These are phyloP conservation scores for Leptura quadrifasciata DNA, from an alignment of 2,888 invertebrate genomes.

Conservation along the genomic window DNA sequence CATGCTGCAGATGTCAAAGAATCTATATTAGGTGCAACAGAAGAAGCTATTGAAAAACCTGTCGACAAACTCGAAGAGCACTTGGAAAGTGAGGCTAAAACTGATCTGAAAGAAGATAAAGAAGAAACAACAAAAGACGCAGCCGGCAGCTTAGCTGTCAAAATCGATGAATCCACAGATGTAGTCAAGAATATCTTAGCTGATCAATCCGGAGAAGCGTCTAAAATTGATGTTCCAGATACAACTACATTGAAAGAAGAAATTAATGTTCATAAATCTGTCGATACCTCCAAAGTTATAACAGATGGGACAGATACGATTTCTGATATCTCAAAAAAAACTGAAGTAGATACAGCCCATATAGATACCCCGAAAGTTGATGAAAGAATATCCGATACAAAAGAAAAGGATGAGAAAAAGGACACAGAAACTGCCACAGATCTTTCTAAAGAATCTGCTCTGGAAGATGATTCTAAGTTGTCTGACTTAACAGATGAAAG, in stretches of 20 bases:
- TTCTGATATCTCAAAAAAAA: too few relatives aligned
- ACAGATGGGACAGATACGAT: too few relatives aligned
- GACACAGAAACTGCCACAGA: neutral
- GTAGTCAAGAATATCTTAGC: neutral
- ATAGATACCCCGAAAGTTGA: neutral
- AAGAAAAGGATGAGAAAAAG: neutral
- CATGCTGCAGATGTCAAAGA: constrained; percentile 32
- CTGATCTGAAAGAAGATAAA: neutral
- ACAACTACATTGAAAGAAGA: neutral
- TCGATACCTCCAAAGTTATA: neutral
- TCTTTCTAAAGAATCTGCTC: neutral
- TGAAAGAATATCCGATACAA: neutral
- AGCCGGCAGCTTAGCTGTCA: constrained; percentile 5
- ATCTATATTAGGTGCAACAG: constrained; percentile 5
- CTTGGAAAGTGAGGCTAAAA: constrained; percentile 70
- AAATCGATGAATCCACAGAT: neutral
- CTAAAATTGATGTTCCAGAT: neutral
- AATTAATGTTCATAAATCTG: neutral
- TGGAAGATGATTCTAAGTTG: neutral
- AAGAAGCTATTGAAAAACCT: constrained; percentile 34
- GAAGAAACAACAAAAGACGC: constrained; percentile 18
- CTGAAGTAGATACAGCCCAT: too few relatives aligned
- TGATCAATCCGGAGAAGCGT: neutral
- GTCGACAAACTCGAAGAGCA: constrained; percentile 55
- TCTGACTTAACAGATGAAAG: neutral